A percentile compares a stretch with the other conserved stretches of the same genome.
Conservation (phyloP, 2,797 vertebrate species). For the Cetoscarus ocellatus region DNA sequence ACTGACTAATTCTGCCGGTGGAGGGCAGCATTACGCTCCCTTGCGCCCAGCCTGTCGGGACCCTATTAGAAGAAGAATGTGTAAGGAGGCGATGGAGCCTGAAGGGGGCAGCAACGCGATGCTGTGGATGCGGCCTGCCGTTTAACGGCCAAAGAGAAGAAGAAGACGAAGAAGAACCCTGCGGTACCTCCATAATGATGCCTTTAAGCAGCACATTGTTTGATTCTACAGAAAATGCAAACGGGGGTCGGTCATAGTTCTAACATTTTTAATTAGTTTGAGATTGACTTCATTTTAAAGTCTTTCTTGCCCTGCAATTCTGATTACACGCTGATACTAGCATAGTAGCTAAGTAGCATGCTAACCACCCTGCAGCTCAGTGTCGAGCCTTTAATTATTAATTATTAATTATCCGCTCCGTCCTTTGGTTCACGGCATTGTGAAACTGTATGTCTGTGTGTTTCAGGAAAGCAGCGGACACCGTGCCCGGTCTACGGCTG, state of each 20-base stretch:
- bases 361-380: fast-evolving
- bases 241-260: constrained; percentile 31
- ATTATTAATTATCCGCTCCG: too few relatives aligned
- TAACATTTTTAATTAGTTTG: fast-evolving
- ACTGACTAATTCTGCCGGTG: too few relatives aligned
- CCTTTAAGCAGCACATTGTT: background rate
- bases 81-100: too few relatives aligned
- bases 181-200: background rate
- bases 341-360: constrained; percentile 7
- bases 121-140: too few relatives aligned
- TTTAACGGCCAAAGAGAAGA: too few relatives aligned
- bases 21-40: too few relatives aligned
- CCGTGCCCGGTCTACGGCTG: constrained; percentile 90
- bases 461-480: constrained; percentile 43
- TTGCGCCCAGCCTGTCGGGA: too few relatives aligned
- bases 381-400: too few relatives aligned
- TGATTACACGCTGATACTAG: background rate
- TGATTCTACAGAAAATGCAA: constrained; percentile 4
- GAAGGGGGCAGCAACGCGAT: too few relatives aligned
- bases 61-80: too few relatives aligned
- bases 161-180: too few relatives aligned
- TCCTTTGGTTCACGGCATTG: fast-evolving
- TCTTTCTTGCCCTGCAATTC: fast-evolving
- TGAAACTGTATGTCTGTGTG: fast-evolving
- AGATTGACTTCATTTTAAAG: fast-evolving